phyloP scores from a whole-genome alignment of 2,888 invertebrate species.

The Amiota minor region DNA sequence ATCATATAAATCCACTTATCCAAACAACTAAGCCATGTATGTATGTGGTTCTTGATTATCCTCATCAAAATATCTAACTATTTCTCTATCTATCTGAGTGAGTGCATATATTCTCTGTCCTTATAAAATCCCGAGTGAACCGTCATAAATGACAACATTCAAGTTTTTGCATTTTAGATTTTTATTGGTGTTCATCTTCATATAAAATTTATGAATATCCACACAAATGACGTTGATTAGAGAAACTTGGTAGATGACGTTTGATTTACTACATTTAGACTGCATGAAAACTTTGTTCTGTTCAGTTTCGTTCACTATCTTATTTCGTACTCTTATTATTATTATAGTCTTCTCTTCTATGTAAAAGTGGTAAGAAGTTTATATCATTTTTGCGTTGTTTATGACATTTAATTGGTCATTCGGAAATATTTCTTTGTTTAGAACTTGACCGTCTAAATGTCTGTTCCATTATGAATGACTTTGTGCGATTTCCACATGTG shows the following conservation, averaged over 20 bases:
- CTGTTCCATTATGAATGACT: slow-evolving; percentile 8
- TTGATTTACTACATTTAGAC: too few relatives aligned
- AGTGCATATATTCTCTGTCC: background rate
- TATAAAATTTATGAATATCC: slow-evolving; percentile 33
- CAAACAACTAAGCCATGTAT: too few relatives aligned
- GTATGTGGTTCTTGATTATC: too few relatives aligned
- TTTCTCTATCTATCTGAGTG: background rate
- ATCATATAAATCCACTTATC: too few relatives aligned
- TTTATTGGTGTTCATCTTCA: slow-evolving; percentile 43
- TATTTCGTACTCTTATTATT: background rate
- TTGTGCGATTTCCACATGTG: slow-evolving; percentile 13
- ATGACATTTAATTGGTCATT: slow-evolving; percentile 62
- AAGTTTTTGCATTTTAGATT: slow-evolving; percentile 54
- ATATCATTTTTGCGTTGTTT: slow-evolving; percentile 42
- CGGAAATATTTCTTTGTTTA: slow-evolving; percentile 10
- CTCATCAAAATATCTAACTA: too few relatives aligned
- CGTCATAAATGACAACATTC: slow-evolving; percentile 50
- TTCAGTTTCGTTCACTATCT: background rate
- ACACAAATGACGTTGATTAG: background rate
- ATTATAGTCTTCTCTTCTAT: background rate
- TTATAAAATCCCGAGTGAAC: slow-evolving; percentile 1
- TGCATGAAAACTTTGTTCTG: background rate
- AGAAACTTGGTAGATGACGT: background rate
- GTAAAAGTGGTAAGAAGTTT: slow-evolving; percentile 1
- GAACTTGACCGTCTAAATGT: slow-evolving; percentile 14